Evolutionary conservation across 2,888 invertebrate species (phyloP).

Genomic region (Mellilla xanthometata): DNA sequence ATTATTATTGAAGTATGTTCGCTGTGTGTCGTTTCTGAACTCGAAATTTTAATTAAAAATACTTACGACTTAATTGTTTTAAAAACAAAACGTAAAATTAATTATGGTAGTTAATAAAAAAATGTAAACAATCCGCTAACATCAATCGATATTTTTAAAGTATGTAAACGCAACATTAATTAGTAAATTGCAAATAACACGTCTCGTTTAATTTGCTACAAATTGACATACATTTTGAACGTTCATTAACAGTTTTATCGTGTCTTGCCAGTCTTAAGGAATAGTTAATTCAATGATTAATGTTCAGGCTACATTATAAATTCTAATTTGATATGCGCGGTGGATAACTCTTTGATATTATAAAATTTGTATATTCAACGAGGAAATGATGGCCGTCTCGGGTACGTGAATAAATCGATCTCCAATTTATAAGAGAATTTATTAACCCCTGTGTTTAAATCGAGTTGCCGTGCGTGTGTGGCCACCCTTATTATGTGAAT

Average conservation of each 20-base stretch:
- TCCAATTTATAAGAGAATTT: slow-evolving; percentile 44
- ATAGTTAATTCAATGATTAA: slow-evolving; percentile 59
- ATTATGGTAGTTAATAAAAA: neutral
- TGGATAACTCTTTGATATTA: slow-evolving; percentile 24
- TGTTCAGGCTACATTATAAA: slow-evolving; percentile 35
- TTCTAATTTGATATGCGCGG: slow-evolving; percentile 22
- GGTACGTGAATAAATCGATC: slow-evolving; percentile 48
- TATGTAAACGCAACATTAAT: slow-evolving; percentile 2
- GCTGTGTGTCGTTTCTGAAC: too few relatives aligned
- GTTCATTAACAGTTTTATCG: slow-evolving; percentile 21
- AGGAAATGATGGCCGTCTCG: slow-evolving; percentile 51
- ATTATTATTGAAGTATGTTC: too few relatives aligned
- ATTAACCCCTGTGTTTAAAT: slow-evolving; percentile 30
- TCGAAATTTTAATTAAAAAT: too few relatives aligned
- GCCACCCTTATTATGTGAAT: slow-evolving; percentile 41
- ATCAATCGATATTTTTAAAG: neutral
- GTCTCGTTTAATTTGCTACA: slow-evolving; percentile 1
- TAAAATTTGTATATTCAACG: slow-evolving; percentile 34
- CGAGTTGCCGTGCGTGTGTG: slow-evolving; percentile 38
- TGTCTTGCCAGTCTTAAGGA: slow-evolving; percentile 40
- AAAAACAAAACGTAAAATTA: too few relatives aligned
- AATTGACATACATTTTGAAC: slow-evolving; percentile 31
- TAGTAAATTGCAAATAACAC: slow-evolving; percentile 9
- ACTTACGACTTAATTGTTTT: too few relatives aligned
- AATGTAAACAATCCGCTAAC: slow-evolving; percentile 1